Percentiles rank a stretch among this genome's conserved stretches.
Evolutionary conservation across 2,113 vertebrate species (phyloP).

Genomic region (Gavialis gangeticus): DNA sequence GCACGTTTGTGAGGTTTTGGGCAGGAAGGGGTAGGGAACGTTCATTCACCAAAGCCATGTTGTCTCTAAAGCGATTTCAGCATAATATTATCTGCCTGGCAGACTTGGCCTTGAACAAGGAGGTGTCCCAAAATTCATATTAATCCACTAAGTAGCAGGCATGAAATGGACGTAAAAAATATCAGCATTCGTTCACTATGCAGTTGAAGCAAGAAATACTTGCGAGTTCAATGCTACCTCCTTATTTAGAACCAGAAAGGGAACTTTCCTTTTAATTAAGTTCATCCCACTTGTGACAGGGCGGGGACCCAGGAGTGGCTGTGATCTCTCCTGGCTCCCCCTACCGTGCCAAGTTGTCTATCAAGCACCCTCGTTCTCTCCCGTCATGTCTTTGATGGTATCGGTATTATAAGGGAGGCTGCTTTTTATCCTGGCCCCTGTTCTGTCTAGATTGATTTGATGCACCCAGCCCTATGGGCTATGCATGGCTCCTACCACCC

Average conservation of each 20-base stretch:
- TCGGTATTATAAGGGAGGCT: no score
- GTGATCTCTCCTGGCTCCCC: no score
- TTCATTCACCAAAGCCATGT: background rate
- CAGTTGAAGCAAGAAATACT: background rate
- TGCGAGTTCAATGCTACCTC: background rate
- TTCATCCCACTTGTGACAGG: no score
- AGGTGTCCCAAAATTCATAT: background rate
- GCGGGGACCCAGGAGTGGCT: no score
- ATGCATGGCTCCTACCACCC: no score
- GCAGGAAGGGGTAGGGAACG: background rate
- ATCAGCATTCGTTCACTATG: no score
- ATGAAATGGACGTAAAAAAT: background rate
- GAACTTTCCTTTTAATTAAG: background rate
- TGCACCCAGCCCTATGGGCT: no score
- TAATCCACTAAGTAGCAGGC: background rate
- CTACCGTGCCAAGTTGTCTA: no score
- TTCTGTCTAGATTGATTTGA: no score
- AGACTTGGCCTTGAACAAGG: background rate
- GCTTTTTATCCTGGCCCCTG: no score
- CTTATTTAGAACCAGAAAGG: background rate
- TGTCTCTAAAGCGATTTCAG: background rate
- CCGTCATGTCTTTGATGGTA: no score
- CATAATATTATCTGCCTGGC: background rate
- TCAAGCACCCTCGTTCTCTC: no score
- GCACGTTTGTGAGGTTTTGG: background rate